Evolutionary conservation across 1,140 invertebrate genomes (phyloP).

Genomic region (Orchestia grillus): DNA sequence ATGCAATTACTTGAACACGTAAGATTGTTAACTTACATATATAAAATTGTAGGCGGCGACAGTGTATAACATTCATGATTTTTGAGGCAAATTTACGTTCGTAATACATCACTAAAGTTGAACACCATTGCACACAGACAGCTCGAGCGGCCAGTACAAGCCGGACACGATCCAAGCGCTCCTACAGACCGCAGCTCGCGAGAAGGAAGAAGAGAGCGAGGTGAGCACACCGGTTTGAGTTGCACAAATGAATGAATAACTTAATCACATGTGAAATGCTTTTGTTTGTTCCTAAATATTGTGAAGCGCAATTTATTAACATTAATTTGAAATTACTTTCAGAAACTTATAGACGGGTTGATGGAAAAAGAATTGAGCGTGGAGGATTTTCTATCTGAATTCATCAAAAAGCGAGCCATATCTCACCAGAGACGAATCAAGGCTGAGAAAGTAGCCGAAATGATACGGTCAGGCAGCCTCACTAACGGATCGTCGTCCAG

Average conservation of each 20-base stretch:
- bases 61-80: background rate
- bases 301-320: background rate
- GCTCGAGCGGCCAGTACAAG: constrained; percentile 69
- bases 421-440: constrained; percentile 72
- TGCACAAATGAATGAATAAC: background rate
- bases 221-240: constrained; percentile 64
- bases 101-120: background rate
- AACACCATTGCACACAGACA: constrained; percentile 64
- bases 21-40: no score
- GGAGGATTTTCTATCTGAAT: constrained; percentile 71
- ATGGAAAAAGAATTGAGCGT: constrained; percentile 69
- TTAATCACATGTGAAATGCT: background rate
- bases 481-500: background rate
- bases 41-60: no score
- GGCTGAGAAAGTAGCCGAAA: constrained; percentile 72
- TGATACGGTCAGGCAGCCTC: constrained; percentile 59
- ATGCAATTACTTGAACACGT: no score
- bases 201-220: constrained; percentile 73
- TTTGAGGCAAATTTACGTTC: background rate
- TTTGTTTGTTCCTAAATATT: background rate
- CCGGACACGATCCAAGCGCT: constrained; percentile 72
- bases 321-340: constrained; percentile 53
- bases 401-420: constrained; percentile 70
- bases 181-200: constrained; percentile 71
- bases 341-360: constrained; percentile 70